Base-by-base conservation (phyloP, 2,797 vertebrate genomes). In the Neomorphus geoffroyi region DNA sequence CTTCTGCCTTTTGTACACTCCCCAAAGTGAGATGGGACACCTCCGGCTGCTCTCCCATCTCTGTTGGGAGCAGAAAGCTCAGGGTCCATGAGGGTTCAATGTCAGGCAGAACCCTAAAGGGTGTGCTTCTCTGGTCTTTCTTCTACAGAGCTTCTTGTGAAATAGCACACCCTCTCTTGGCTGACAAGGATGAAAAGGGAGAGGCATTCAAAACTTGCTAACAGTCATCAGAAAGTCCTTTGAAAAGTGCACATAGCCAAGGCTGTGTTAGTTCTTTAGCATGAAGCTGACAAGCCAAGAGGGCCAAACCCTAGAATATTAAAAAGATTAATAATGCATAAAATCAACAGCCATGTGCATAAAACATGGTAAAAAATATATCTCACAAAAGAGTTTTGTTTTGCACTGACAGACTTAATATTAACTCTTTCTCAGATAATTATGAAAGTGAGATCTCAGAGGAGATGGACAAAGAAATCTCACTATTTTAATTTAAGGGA, bases 351-450 rank as follows among this genome's bases (percentile, higher is more conserved):
- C 28, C 3, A 1, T 79, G 19, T 80, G 86, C 54, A 73, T 80
- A 88, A 93, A 95, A 56, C 46, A 85, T 45, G 60, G 33, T 8
- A 92, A 86, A 90, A 81, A 95, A 87, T 82, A 28, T 15, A 57
- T 33, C 60, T 93, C 13, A 19, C 15, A 77, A 19, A 75, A 56
- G 4, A 67, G 7, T 78, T 94, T 85, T 80, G 46, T 60, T 94
- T 86, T 88, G 57, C 30, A 48, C 18, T 82, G 80, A 54, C 21
- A 74, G 35, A 35, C 21, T 87, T 94, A n/a, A n/a, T 87, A 95
- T 92, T 93, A 80, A 61, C 30, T 85, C n/a, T 71, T 95, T 69
- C 67, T 72, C 80, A 62, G 32, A 18, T 80, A 88, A 92, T 84
- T 93, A 78, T 21, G 27, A 70, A 89, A 56, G 41, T 28, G 24